Evolutionary conservation across 2,888 invertebrate genomes (phyloP).

Genomic region (Nudaria mundana): DNA sequence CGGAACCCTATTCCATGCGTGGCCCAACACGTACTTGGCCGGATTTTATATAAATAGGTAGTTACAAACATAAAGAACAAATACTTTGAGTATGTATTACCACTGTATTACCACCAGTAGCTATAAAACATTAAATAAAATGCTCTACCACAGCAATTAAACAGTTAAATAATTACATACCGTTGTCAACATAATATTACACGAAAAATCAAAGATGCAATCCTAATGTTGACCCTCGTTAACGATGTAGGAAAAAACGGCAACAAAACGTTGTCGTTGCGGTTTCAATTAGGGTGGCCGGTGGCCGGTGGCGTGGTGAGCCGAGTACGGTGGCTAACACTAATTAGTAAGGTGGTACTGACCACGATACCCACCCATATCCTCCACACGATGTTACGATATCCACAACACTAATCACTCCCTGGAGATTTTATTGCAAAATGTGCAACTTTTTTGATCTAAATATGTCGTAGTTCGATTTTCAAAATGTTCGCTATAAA

Average conservation of each 20-base stretch:
- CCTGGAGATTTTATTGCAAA: constrained; percentile 18
- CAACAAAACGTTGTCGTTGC: constrained; percentile 48
- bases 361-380: not conserved
- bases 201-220: constrained; percentile 26
- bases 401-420: constrained; percentile 28
- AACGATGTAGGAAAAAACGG: constrained; percentile 43
- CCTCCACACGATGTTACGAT: constrained; percentile 11
- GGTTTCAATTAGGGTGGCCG: constrained; percentile 64
- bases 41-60: too few relatives aligned
- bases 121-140: too few relatives aligned
- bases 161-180: too few relatives aligned
- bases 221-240: constrained; percentile 48
- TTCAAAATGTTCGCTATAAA: not conserved
- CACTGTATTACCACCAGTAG: too few relatives aligned
- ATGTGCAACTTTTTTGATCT: constrained; percentile 20
- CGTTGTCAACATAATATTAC: constrained; percentile 3
- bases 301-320: constrained; percentile 22
- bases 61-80: too few relatives aligned
- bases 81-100: too few relatives aligned
- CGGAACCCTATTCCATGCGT: too few relatives aligned
- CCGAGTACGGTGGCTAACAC: constrained; percentile 31
- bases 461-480: constrained; percentile 7
- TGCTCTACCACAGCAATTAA: too few relatives aligned
- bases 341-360: constrained; percentile 42
- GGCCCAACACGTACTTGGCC: too few relatives aligned